Evolutionary conservation across 2,888 invertebrate species (phyloP), one percentile per base, ranked within the genome.

Genomic region (Lagria hirta): DNA sequence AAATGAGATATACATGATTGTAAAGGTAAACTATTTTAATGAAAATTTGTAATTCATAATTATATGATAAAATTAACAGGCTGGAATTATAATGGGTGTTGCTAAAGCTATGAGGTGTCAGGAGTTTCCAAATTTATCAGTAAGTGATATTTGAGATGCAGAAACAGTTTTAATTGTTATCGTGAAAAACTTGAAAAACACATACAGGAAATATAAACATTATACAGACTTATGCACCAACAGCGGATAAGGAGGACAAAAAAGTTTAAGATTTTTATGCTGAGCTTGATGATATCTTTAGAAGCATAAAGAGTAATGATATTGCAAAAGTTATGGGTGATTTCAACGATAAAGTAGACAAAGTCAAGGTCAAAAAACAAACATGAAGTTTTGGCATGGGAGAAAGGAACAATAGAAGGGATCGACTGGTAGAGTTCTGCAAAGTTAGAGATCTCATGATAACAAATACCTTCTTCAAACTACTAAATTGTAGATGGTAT

Each of bases 371-470:
- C 20, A n/a, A 18, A 18, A n/a, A 5, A 18, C 20, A 18, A 5
- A 6, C 20, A 18, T 5, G 4, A 18, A 5, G 20, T 18, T 18
- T 18, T 18, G 20, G 20, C 20, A 5, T 18, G 20, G 20, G 20
- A 18, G 20, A 18, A 18, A 18, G 20, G n/a, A n/a, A n/a, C n/a
- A n/a, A n/a, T n/a, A n/a, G n/a, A 18, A n/a, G n/a, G 20, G 20
- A 18, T n/a, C 20, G 20, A 18, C 20, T 18, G 20, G n/a, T 18
- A 18, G 20, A 18, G n/a, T 18, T 18, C 20, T 18, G n/a, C 20
- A 18, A 6, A 18, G 20, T 18, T n/a, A n/a, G 20, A 18, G n/a
- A 18, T 18, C 20, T 18, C 20, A 18, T 18, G 4, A 18, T 18
- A 18, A n/a, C 20, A 18, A 18, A 18, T 18, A 18, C 20, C n/a